phyloP scores from a whole-genome alignment of 2,888 invertebrate genomes.

The Patella ulyssiponensis region DNA sequence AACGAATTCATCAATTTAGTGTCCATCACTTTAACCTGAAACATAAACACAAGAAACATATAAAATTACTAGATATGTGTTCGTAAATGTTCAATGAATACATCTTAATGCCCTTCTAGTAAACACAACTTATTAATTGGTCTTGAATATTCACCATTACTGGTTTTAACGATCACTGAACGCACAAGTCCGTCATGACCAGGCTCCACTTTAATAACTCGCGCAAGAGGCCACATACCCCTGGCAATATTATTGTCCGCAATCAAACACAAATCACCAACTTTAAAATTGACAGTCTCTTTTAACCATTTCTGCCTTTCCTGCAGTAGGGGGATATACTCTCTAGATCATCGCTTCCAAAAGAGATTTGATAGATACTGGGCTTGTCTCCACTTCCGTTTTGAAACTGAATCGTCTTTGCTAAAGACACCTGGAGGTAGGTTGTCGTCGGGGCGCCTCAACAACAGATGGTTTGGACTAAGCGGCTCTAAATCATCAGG shows the following conservation, averaged over 20 bases:
- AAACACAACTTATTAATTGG: conserved; percentile 1
- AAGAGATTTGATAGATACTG: too few relatives aligned
- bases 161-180: neutral
- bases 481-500: conserved; percentile 25
- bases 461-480: conserved; percentile 34
- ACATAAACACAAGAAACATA: too few relatives aligned
- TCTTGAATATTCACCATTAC: neutral
- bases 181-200: neutral
- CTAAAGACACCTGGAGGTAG: conserved; percentile 31
- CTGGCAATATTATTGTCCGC: neutral
- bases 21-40: too few relatives aligned
- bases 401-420: conserved; percentile 28
- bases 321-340: conserved; percentile 8
- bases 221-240: conserved; percentile 1
- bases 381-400: conserved; percentile 31
- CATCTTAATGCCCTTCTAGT: neutral
- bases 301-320: neutral
- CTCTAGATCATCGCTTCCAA: too few relatives aligned
- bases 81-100: too few relatives aligned
- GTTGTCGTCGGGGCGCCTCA: neutral
- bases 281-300: neutral
- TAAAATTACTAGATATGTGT: too few relatives aligned
- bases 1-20: too few relatives aligned
- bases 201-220: neutral
- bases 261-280: neutral